Conservation (phyloP, 2,113 vertebrate genomes). For the Eira barbara region DNA sequence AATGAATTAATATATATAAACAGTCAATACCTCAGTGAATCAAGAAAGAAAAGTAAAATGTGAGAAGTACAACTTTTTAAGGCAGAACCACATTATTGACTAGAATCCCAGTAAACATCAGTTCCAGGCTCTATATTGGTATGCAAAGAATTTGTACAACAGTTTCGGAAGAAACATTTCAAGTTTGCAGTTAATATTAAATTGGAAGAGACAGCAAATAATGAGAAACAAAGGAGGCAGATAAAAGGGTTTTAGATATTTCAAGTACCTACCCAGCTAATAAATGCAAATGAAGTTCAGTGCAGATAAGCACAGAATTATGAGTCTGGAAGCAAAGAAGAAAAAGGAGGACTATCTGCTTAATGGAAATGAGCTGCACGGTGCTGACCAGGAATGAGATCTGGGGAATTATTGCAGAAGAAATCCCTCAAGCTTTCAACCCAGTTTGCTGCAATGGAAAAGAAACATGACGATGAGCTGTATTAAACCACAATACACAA, state of each 20-base stretch:
- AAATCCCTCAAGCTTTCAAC: constrained; percentile 83
- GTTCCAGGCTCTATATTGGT: constrained; percentile 22
- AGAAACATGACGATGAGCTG: constrained; percentile 74
- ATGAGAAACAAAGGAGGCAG: constrained; percentile 81
- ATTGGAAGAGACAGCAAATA: constrained; percentile 80
- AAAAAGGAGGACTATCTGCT: constrained; percentile 81
- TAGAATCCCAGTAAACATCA: background rate
- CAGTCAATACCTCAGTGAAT: background rate
- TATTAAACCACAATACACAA: constrained; percentile 68
- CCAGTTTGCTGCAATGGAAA: constrained; percentile 76
- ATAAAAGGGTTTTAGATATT: constrained; percentile 82
- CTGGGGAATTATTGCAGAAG: constrained; percentile 81
- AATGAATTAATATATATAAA: background rate
- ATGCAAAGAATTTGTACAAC: constrained; percentile 72
- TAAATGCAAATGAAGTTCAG: constrained; percentile 86
- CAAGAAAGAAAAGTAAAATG: background rate
- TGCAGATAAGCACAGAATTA: constrained; percentile 85
- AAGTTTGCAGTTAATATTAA: constrained; percentile 80
- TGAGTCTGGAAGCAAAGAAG: constrained; percentile 83
- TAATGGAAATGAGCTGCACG: constrained; percentile 81
- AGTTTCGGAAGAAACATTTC: constrained; percentile 77
- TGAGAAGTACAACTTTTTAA: constrained; percentile 42
- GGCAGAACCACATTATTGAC: background rate
- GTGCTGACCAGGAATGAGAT: constrained; percentile 82
- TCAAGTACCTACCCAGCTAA: constrained; percentile 84